Percentiles rank a stretch among this genome's conserved stretches.
These are phyloP conservation scores for Chionis minor DNA, from an alignment of 2,113 vertebrate genomes.

Conservation along the genomic window DNA sequence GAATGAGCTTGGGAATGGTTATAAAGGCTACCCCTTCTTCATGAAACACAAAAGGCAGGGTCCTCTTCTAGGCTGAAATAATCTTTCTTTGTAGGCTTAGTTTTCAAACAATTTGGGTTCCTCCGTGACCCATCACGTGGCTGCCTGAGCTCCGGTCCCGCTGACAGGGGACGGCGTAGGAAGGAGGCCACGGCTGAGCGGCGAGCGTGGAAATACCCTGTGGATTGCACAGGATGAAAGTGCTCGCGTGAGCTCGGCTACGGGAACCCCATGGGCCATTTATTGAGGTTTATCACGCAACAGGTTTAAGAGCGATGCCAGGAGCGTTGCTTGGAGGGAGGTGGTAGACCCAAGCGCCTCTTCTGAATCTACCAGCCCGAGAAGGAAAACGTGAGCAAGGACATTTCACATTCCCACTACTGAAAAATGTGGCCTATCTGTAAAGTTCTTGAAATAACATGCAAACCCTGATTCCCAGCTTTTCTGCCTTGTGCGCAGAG, in stretches of 20 bases:
- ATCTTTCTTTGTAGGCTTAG: neutral
- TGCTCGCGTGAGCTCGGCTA: fast-evolving
- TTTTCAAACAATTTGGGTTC: neutral
- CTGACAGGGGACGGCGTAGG: fast-evolving
- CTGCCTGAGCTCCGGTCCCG: neutral
- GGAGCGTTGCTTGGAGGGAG: neutral
- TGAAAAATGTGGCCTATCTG: neutral
- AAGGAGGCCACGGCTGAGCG: fast-evolving
- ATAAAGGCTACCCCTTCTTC: neutral
- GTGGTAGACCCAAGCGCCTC: neutral
- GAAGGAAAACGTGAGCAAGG: neutral
- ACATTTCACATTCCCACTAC: neutral
- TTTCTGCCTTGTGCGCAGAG: neutral
- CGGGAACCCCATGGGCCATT: fast-evolving
- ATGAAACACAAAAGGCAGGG: neutral
- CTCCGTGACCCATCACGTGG: fast-evolving
- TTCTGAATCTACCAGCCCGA: neutral
- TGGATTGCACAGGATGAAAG: neutral
- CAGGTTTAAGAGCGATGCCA: neutral
- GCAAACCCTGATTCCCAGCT: neutral
- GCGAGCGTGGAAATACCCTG: neutral
- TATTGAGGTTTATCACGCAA: neutral
- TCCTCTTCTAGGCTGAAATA: neutral
- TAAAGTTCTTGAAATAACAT: neutral
- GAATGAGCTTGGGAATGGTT: neutral